Conservation (phyloP, 2,888 invertebrate species). For the Osmoderma eremita region DNA sequence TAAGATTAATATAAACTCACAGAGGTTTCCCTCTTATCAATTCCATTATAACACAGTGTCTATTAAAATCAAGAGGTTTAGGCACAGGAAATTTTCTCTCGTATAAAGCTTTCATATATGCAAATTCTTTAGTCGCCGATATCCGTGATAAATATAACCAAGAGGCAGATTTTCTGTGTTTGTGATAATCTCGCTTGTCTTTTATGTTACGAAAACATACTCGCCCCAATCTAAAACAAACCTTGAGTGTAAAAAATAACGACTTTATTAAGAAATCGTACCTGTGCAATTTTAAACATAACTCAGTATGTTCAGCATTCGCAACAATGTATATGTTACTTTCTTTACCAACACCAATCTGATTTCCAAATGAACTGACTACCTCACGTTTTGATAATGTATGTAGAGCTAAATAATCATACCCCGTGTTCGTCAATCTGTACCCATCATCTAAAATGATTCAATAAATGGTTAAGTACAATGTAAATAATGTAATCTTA, state of each 20-base stretch:
- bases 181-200: conserved; percentile 96
- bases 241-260: conserved; percentile 60
- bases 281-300: conserved; percentile 93
- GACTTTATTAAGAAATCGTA: conserved; percentile 53
- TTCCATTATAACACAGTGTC: conserved; percentile 97
- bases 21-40: conserved; percentile 84
- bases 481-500: conserved; percentile 63
- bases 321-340: conserved; percentile 95
- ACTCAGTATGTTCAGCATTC: conserved; percentile 79
- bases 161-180: conserved; percentile 86
- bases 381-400: conserved; percentile 82
- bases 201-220: conserved; percentile 96
- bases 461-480: conserved; percentile 11
- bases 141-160: conserved; percentile 97
- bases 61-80: conserved; percentile 91
- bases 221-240: conserved; percentile 79
- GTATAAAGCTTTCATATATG: conserved; percentile 94
- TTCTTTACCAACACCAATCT: conserved; percentile 99
- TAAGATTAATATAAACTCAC: conserved; percentile 67
- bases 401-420: conserved; percentile 95
- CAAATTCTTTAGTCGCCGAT: conserved; percentile 97
- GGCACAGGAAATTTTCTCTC: conserved; percentile 95
- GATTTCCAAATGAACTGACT: conserved; percentile 91
- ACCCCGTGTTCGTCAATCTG: conserved; percentile 93
- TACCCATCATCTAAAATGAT: conserved; percentile 87